Evolutionary conservation across 2,888 invertebrate genomes (phyloP).

Genomic region (Caradrina kadenii): DNA sequence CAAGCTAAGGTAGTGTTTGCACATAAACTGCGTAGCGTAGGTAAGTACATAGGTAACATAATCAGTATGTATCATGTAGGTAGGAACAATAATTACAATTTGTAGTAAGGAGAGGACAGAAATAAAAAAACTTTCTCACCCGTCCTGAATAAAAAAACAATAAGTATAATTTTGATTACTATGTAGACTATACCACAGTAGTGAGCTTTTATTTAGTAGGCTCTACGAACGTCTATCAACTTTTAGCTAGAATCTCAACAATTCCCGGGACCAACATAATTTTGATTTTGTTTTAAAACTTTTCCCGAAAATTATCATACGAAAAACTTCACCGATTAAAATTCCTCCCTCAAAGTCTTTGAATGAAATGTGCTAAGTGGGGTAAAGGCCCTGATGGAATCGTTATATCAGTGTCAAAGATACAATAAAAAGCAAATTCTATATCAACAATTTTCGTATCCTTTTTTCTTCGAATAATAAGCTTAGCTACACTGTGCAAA

Average conservation of each 20-base stretch:
- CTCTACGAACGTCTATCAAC: constrained; percentile 3
- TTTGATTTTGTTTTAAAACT: constrained; percentile 16
- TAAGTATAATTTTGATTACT: neutral
- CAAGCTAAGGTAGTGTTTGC: constrained; percentile 27
- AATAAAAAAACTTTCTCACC: neutral
- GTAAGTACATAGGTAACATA: constrained; percentile 15
- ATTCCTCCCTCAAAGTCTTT: too few species aligned
- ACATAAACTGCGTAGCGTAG: constrained; percentile 8
- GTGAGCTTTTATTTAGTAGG: constrained; percentile 10
- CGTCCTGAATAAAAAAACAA: constrained; percentile 1
- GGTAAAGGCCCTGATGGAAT: neutral
- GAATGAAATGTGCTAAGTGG: too few species aligned
- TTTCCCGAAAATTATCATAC: neutral
- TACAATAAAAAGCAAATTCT: neutral
- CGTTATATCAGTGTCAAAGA: neutral
- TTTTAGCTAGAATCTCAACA: constrained; percentile 31
- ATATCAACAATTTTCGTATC: neutral
- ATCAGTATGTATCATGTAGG: neutral
- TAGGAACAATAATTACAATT: neutral
- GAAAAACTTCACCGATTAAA: too few species aligned
- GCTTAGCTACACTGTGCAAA: neutral
- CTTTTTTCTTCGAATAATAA: neutral
- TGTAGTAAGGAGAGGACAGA: constrained; percentile 3
- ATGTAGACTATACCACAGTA: neutral
- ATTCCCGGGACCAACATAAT: constrained; percentile 41